These are phyloP conservation scores for Synergus laeviventris DNA, from an alignment of 2,888 invertebrate genomes.

Conservation along the genomic window DNA sequence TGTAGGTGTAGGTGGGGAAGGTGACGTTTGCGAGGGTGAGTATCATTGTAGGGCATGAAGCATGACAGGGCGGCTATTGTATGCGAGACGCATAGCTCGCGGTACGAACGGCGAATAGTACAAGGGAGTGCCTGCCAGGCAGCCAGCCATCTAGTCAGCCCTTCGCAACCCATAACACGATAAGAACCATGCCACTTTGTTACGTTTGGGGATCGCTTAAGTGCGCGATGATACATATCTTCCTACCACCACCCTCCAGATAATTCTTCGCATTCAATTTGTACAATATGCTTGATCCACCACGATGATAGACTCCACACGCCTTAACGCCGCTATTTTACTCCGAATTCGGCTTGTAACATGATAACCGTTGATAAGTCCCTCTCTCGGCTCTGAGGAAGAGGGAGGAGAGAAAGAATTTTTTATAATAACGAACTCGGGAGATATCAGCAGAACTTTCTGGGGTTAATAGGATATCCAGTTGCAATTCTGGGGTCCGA, in stretches of 20 bases:
- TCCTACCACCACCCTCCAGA: conserved; percentile 51
- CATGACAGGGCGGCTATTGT: conserved; percentile 73
- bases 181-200: conserved; percentile 75
- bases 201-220: conserved; percentile 70
- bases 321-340: conserved; percentile 22
- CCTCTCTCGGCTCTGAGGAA: not conserved
- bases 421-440: not conserved
- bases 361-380: conserved; percentile 28
- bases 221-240: conserved; percentile 66
- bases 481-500: not conserved
- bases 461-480: not conserved
- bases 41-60: conserved; percentile 73
- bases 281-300: conserved; percentile 60
- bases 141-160: conserved; percentile 40
- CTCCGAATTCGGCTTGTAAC: not conserved
- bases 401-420: not conserved
- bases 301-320: conserved; percentile 42
- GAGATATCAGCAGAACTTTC: not conserved
- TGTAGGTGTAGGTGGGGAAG: conserved; percentile 1
- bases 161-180: conserved; percentile 69
- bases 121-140: conserved; percentile 51
- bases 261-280: conserved; percentile 61
- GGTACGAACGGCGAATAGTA: conserved; percentile 40
- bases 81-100: conserved; percentile 68
- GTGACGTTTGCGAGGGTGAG: conserved; percentile 63